phyloP scores from a whole-genome alignment of 2,797 vertebrate genomes.

The Yasuhikotakia modesta region DNA sequence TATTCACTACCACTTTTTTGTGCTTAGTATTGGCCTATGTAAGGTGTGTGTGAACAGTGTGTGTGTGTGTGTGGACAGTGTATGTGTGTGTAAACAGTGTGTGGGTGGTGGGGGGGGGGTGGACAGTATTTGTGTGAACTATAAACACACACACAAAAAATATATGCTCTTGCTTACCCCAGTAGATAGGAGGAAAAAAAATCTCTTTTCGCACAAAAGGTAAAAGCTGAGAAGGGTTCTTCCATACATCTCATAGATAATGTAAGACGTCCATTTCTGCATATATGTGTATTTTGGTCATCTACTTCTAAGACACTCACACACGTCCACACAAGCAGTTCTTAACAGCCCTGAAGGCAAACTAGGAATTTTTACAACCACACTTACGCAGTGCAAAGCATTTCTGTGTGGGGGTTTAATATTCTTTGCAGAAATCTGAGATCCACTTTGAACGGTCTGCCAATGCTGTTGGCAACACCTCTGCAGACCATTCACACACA shows the following conservation, averaged over 20 bases:
- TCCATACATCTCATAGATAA: conserved; percentile 70
- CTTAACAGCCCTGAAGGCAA: conserved; percentile 31
- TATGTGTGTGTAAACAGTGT: too few relatives aligned
- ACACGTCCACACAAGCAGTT: conserved; percentile 26
- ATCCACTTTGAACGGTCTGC: conserved; percentile 74
- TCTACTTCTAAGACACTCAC: conserved; percentile 8
- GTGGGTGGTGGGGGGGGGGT: too few relatives aligned
- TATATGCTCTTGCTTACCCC: conserved; percentile 56
- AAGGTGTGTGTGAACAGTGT: too few relatives aligned
- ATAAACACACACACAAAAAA: too few relatives aligned
- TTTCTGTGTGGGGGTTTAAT: conserved; percentile 68
- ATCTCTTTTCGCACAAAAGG: conserved; percentile 67
- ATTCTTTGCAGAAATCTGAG: conserved; percentile 57
- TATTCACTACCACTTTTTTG: conserved; percentile 41
- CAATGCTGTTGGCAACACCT: conserved; percentile 59
- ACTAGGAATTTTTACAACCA: conserved; percentile 44
- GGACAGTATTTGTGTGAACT: too few relatives aligned
- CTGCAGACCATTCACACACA: conserved; percentile 45
- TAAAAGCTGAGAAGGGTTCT: conserved; percentile 72
- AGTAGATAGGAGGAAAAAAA: conserved; percentile 54
- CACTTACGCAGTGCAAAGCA: conserved; percentile 61
- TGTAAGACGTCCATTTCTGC: conserved; percentile 67
- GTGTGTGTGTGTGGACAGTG: conserved; percentile 32
- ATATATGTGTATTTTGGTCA: conserved; percentile 54
- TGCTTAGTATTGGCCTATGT: conserved; percentile 28